Percentiles rank a stretch among this genome's conserved stretches.
phyloP scores from a whole-genome alignment of 2,113 vertebrate genomes.

The Anoplopoma fimbria region DNA sequence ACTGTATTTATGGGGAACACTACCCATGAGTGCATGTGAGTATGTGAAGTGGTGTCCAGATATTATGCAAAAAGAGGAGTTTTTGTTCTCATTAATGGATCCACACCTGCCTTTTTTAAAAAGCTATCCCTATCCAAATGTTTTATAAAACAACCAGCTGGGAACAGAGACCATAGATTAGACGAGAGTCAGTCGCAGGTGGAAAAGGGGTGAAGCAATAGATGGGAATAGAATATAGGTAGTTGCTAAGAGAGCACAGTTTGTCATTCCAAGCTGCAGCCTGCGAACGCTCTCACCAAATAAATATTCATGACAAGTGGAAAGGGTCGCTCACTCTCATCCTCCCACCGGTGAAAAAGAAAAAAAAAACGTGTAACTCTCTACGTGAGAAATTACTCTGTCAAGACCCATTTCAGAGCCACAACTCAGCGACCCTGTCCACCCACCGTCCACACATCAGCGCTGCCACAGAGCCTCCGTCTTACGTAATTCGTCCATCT shows the following conservation, averaged over 20 bases:
- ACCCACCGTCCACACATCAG: conserved; percentile 71
- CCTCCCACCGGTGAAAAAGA: conserved; percentile 56
- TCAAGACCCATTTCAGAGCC: conserved; percentile 77
- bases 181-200: conserved; percentile 44
- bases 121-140: neutral
- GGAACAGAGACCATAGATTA: conserved; percentile 31
- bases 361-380: conserved; percentile 73
- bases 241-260: conserved; percentile 59
- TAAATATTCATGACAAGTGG: conserved; percentile 82
- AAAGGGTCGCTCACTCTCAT: conserved; percentile 67
- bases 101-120: neutral
- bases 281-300: conserved; percentile 62
- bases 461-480: conserved; percentile 49
- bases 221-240: conserved; percentile 64
- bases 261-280: conserved; percentile 73
- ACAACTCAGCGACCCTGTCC: conserved; percentile 77
- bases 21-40: neutral
- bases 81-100: neutral
- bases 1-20: neutral
- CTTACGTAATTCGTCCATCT: conserved; percentile 46
- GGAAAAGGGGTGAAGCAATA: conserved; percentile 37
- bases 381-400: conserved; percentile 81
- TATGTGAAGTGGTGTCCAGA: neutral
- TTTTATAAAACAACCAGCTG: conserved; percentile 19
- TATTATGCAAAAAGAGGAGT: neutral